Evolutionary conservation across 2,888 invertebrate species (phyloP), one percentile per base, ranked within the genome.

Genomic region (Deilephila elpenor): DNA sequence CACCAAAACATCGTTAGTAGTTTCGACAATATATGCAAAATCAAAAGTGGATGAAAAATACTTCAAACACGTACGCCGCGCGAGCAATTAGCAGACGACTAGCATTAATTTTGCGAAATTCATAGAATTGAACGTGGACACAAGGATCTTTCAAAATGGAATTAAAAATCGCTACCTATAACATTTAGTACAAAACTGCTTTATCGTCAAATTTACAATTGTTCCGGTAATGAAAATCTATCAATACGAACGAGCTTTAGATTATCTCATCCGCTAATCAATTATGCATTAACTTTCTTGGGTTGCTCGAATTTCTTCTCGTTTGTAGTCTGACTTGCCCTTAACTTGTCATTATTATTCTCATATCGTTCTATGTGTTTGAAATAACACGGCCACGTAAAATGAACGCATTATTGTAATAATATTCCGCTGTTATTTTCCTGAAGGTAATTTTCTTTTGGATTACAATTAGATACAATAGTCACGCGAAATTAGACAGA

Each of bases 371-470:
- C 67, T 59, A 59, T 72, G 67, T 75, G 72, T 83, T 78, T 77
- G 73, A 71, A 76, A 78, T 82, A 76, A 70, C 34, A 37, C 59
- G 76, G 76, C 73, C 74, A 70, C 60, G 72, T 70, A 82, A 78
- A 76, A 75, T 73, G 75, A 76, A 76, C 70, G 75, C 73, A 76
- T 74, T 75, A 76, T 75, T 67, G 72, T 74, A 70, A 78, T 78
- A 75, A 82, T 78, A 76, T 82, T 78, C 73, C 73, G 74, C 74
- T 77, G 74, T 80, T 64, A 20, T 77, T 76, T 75, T 76, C 75
- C 72, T 76, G 75, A 76, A 77, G 76, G 77, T 78, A 74, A 76
- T 82, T 44, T 53, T 71, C 59, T 71, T 71, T 19, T 5, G 25
- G 44, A 25, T 59, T 71, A 59, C 37, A 14, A 20, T 71, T 61